phyloP scores from a whole-genome alignment of 2,888 invertebrate species.

The Ophion slaviceki region DNA sequence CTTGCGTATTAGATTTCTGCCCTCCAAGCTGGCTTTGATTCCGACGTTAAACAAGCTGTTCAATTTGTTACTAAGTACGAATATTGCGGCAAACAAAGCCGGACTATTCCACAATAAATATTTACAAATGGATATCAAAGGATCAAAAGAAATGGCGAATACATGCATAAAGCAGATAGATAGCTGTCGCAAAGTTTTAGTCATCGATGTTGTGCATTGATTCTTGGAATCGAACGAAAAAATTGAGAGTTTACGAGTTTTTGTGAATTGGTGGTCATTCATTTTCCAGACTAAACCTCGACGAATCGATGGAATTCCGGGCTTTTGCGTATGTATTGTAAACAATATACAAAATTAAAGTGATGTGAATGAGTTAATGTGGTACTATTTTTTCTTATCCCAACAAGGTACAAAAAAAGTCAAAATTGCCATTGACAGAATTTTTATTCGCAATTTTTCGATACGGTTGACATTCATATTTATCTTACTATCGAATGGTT shows the following conservation, averaged over 20 bases:
- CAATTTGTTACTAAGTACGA: conserved; percentile 14
- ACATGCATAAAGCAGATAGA: conserved; percentile 2
- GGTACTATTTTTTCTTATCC: background rate
- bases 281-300: conserved; percentile 36
- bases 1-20: conserved; percentile 54
- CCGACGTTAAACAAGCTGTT: conserved; percentile 21
- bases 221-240: conserved; percentile 2
- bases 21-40: conserved; percentile 49
- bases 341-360: conserved; percentile 62
- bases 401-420: background rate
- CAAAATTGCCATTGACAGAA: background rate
- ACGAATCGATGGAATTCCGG: conserved; percentile 43
- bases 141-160: conserved; percentile 22
- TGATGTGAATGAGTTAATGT: conserved; percentile 41
- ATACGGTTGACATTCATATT: background rate
- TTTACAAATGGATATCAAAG: conserved; percentile 1
- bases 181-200: conserved; percentile 43
- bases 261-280: conserved; percentile 35
- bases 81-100: background rate
- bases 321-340: conserved; percentile 57
- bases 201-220: conserved; percentile 53
- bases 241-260: conserved; percentile 26
- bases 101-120: conserved; percentile 34
- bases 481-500: too few relatives aligned
- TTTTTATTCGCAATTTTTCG: background rate